Evolutionary conservation across 2,888 invertebrate species (phyloP).

Genomic region (Aethes cnicana): DNA sequence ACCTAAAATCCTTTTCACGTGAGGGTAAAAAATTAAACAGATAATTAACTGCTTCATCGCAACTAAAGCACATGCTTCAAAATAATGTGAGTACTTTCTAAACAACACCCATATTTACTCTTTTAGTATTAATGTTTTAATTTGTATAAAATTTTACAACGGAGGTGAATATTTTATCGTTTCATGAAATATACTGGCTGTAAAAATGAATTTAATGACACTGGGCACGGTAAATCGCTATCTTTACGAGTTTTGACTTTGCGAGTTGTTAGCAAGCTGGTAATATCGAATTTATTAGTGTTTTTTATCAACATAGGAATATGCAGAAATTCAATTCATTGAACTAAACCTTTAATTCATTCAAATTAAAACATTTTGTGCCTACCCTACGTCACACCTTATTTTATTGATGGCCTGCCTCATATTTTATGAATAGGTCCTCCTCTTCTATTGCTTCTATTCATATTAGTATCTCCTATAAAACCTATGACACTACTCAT

Average conservation of each 20-base stretch:
- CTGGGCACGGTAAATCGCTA: slow-evolving; percentile 34
- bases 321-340: too few species aligned
- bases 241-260: slow-evolving; percentile 47
- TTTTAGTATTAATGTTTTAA: slow-evolving; percentile 31
- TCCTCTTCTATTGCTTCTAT: too few species aligned
- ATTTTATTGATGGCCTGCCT: too few species aligned
- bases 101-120: slow-evolving; percentile 6
- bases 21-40: neutral
- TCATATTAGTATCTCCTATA: neutral
- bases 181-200: slow-evolving; percentile 35
- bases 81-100: slow-evolving; percentile 1
- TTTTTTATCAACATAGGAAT: too few species aligned
- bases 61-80: slow-evolving; percentile 13
- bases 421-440: too few species aligned
- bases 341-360: too few species aligned
- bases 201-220: slow-evolving; percentile 35
- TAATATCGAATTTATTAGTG: too few species aligned
- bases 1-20: too few species aligned
- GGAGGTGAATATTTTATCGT: slow-evolving; percentile 48
- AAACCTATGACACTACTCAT: neutral
- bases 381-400: too few species aligned
- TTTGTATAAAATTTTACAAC: slow-evolving; percentile 37
- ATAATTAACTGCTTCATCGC: neutral
- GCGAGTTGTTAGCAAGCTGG: slow-evolving; percentile 5
- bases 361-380: too few species aligned